Evolutionary conservation across 2,113 vertebrate species (phyloP), one percentile per base, ranked within the genome.

Genomic region (Lampris megalopsis): DNA sequence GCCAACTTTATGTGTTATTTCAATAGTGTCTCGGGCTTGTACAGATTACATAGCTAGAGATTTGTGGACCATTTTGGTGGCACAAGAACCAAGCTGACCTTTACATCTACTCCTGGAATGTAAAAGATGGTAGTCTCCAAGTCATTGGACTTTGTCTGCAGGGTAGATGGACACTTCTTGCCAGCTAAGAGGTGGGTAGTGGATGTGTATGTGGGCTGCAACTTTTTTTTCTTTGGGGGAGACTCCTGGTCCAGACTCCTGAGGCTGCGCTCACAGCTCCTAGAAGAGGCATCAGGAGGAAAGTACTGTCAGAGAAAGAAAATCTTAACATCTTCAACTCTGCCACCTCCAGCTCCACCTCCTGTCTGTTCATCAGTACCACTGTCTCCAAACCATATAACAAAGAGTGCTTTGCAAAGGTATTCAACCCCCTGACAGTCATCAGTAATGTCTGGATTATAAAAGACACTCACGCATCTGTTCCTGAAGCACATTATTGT

Each of bases 91-190:
- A 35, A 7, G 90, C 92, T 63, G 50, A 99, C 98, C 97, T 99
- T 99, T 48, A 99, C 98, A 71, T 99, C 98, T 58, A 99, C 98
- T 74, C 98, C 98, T 79, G 98, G 98, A 91, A 99, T 99, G 87
- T 99, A 99, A 81, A 99, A 99, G 35, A 99, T 95, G 6, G 98
- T 99, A 68, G 96, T 99, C 88, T 99, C 98, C 75, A 96, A 90
- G 88, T 99, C 98, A 56, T 95, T 96, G 49, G 95, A 90, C 86
- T 99, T 99, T 85, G 96, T 98, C 90, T 97, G 98, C 11, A 99
- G 92, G 66, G 97, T 94, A 9, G 97, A 96, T 62, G 97, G 97
- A 62, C 97, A 96, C 86, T 98, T 99, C 89, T 99, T 99, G 66
- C 97, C 96, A 56, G 93, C 94, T 54, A 97, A 87, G 63, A 99